A percentile compares a stretch with the other conserved stretches of the same genome.
phyloP scores from a whole-genome alignment of 2,113 vertebrate genomes.

The Phycodurus eques region DNA sequence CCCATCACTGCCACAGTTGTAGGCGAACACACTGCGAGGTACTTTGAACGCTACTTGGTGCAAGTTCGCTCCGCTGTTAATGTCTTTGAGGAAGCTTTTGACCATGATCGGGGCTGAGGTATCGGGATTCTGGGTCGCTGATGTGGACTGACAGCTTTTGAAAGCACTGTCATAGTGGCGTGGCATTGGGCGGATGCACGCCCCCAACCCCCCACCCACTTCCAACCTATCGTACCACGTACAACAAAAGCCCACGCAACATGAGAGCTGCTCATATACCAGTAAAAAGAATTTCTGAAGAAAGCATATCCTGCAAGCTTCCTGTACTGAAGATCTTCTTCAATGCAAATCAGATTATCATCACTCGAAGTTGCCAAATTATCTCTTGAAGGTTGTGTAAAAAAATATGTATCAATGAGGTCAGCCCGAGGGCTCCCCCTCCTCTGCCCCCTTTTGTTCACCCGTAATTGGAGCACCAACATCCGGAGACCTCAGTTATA shows the following conservation, averaged over 20 bases:
- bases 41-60: conserved; percentile 28
- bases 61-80: conserved; percentile 16
- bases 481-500: not conserved
- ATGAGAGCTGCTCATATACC: conserved; percentile 63
- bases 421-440: conserved; percentile 40
- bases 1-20: conserved; percentile 1
- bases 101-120: conserved; percentile 75
- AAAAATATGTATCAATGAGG: conserved; percentile 47
- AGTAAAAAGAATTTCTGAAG: conserved; percentile 31
- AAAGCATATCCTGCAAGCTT: conserved; percentile 1
- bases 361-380: not conserved
- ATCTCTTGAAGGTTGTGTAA: conserved; percentile 9
- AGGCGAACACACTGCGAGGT: conserved; percentile 7
- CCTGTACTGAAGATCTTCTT: not conserved
- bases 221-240: conserved; percentile 1
- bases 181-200: conserved; percentile 36
- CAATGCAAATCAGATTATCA: not conserved
- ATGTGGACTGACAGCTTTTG: conserved; percentile 81
- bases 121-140: conserved; percentile 73
- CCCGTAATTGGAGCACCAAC: conserved; percentile 48
- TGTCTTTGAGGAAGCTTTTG: conserved; percentile 42
- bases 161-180: conserved; percentile 75
- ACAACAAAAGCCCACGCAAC: conserved; percentile 62
- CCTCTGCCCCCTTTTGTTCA: conserved; percentile 35
- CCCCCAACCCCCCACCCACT: not conserved